Evolutionary conservation across 53 echinoderm and acorn worm genomes (phyloP), one percentile per base, ranked within the genome.

Genomic region (Hippasteria phrygiana): DNA sequence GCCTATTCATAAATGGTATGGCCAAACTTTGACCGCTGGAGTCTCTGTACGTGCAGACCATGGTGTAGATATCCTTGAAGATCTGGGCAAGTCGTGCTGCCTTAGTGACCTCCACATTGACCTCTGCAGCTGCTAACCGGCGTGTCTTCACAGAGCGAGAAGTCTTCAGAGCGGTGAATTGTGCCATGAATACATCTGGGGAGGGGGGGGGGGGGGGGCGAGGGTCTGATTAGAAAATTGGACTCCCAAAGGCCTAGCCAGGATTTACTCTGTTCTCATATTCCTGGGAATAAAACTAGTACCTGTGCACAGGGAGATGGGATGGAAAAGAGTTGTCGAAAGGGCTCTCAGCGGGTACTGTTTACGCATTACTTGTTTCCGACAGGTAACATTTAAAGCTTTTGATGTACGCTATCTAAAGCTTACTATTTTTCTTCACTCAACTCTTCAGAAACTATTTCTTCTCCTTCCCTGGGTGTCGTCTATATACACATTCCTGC

Each of bases 131-230:
- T 36, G 99, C 99, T 9, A 99, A 87, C 1, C 96, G 90, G 20
- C 99, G 91, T 4, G 99, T 99, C 90, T 99, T 99, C 24, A 99
- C 99, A 8, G 99, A 99, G 20, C 99, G 91, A 0, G 99, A 94
- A 0, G 99, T 94, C 90, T 99, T 99, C 55, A 99, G 87, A 22
- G 99, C 99, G 32, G 96, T 96, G 76, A 96, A 99, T 90, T 99
- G 99, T 42, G 99, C 99, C 96, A 99, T 93, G 77, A 99, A 99
- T 11, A 99, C 99, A 92, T 99, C 99, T 99, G 78, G 6, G 62
- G 71, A 43, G 14, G 42, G 27, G 26, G n/a, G 3, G 26, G 20
- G 14, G 42, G 27, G 26, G n/a, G 3, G 26, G 20, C 26, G 20
- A 51, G 20, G 16, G 8, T 24, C 17, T 4, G 54, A 54, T 17